Base-by-base conservation (phyloP, 2,888 invertebrate species). In the Archaeoteleia sp. region DNA sequence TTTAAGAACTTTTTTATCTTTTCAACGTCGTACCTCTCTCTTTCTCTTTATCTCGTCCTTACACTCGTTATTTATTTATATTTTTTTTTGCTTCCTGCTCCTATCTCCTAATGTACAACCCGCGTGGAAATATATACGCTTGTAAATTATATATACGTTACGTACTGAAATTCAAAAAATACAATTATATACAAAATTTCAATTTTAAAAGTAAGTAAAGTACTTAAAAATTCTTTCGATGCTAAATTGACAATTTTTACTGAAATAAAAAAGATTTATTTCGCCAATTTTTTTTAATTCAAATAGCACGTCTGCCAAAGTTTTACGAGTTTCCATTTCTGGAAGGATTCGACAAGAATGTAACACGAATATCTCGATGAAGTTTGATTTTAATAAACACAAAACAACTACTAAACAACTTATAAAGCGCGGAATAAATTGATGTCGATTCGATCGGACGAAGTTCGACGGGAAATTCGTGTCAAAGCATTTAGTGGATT, bases 1-100 rank as follows among this genome's bases (percentile, higher is more conserved):
- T 77, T 79, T 74, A 78, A 75, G 68, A 78, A 78, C 76, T 77
- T 78, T 73, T 73, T 77, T 71, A 72, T 73, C 70, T 72, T 73
- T 71, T 66, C 49, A 51, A 69, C 71, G 37, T 53, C 43, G 53
- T 45, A 34, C 61, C 42, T 42, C 57, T 46, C 61, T 35, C 51
- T 34, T 35, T 13, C 58, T 32, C 40, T 61, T 60, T 53, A 49
- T 57, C 55, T 23, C 51, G 23, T 17, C 40, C 45, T 29, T 40
- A 32, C 29, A 10, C 29, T 29, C 45, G 53, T 55, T 57, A 61
- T 62, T 58, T 55, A 67, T 61, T 49, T 58, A 46, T 49, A 13
- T 8, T 14, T 9, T 3, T 14, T 14, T 14, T 43, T 57, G 30
- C 17, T 9, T 8, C 29, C n/a, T n/a, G n/a, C n/a, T n/a, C n/a